These are phyloP conservation scores for Vulpes lagopus DNA, from an alignment of 2,113 vertebrate genomes.

Conservation along the genomic window DNA sequence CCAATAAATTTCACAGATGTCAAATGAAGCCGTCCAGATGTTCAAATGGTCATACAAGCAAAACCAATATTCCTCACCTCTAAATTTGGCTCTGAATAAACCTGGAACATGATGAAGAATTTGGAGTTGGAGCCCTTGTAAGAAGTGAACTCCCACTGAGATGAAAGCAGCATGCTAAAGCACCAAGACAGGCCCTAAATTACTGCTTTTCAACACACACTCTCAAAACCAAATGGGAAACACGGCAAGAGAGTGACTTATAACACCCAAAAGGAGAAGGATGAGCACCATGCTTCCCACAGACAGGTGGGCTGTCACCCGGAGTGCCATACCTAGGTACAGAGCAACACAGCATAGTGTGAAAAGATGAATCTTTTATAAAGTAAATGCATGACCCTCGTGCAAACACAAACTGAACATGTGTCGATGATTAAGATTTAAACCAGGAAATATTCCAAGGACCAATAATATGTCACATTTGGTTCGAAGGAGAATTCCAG, in stretches of 20 bases:
- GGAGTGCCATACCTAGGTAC: rapidly evolving
- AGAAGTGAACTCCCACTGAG: conserved; percentile 13
- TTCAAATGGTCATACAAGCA: not conserved
- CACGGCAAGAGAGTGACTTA: too few relatives aligned
- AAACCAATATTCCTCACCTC: not conserved
- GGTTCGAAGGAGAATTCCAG: not conserved
- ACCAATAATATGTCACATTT: too few relatives aligned
- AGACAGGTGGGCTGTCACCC: rapidly evolving
- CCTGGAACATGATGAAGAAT: not conserved
- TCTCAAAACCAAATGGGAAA: not conserved
- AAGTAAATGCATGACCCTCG: not conserved
- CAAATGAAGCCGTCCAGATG: not conserved
- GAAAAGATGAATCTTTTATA: not conserved
- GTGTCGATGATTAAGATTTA: not conserved
- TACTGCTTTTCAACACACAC: not conserved
- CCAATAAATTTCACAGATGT: not conserved
- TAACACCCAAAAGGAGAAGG: too few relatives aligned
- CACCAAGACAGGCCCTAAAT: not conserved
- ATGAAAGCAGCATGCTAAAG: conserved; percentile 38
- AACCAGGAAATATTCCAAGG: rapidly evolving
- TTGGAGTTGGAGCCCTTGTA: rapidly evolving
- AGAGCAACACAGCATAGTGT: not conserved
- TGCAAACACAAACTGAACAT: not conserved
- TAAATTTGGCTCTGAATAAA: not conserved
- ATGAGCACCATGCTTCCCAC: rapidly evolving